Evolutionary conservation across 2,888 invertebrate genomes (phyloP).

Genomic region (Cryptosula pallasiana): DNA sequence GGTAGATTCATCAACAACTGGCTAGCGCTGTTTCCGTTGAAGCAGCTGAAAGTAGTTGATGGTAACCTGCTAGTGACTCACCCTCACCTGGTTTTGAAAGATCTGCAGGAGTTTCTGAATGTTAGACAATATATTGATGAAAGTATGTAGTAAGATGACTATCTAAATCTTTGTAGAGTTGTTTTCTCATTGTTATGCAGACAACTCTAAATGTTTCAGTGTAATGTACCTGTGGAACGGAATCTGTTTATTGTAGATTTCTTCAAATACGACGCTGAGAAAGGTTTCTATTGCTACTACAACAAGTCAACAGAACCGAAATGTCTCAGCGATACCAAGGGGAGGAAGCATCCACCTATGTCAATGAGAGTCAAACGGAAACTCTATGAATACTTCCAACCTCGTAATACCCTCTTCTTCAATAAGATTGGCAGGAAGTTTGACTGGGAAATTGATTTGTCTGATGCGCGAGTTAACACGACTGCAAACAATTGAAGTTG

Average conservation of each 20-base stretch:
- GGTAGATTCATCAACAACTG: slow-evolving; percentile 76
- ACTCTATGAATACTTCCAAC: slow-evolving; percentile 40
- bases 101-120: slow-evolving; percentile 47
- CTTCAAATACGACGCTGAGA: slow-evolving; percentile 93
- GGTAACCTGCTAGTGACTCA: slow-evolving; percentile 45
- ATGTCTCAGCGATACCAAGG: slow-evolving; percentile 84
- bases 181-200: no score
- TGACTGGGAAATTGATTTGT: slow-evolving; percentile 63
- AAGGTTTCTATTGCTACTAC: slow-evolving; percentile 82
- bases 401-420: slow-evolving; percentile 54
- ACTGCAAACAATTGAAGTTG: no score
- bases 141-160: slow-evolving; percentile 8
- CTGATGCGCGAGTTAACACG: no score
- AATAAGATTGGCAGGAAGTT: slow-evolving; percentile 86
- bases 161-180: no score
- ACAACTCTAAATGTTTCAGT: no score
- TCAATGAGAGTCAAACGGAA: slow-evolving; percentile 61
- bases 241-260: slow-evolving; percentile 59
- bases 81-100: slow-evolving; percentile 43
- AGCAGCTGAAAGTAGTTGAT: slow-evolving; percentile 89
- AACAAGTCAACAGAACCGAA: slow-evolving; percentile 63
- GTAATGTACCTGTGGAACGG: no score
- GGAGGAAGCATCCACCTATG: slow-evolving; percentile 76
- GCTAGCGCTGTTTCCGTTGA: slow-evolving; percentile 85
- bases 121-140: slow-evolving; percentile 40